phyloP scores from a whole-genome alignment of 2,113 vertebrate genomes.

The Urocynchramus pylzowi region DNA sequence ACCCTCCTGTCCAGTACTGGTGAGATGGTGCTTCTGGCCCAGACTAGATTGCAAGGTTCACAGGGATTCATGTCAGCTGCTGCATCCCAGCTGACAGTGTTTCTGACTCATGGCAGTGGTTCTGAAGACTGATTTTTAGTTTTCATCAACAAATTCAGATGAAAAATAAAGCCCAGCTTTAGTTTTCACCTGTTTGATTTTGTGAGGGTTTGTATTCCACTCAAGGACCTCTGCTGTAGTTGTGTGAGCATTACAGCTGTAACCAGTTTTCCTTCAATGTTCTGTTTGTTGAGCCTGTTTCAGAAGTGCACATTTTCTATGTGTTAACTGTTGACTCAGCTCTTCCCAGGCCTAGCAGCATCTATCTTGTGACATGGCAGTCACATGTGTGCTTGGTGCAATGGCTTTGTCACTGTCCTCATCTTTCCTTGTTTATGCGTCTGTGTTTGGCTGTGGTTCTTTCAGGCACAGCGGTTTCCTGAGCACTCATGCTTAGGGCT shows the following conservation, averaged over 20 bases:
- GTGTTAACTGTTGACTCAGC: not conserved
- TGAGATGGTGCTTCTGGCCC: not conserved
- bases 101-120: not conserved
- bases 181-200: not conserved
- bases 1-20: not conserved
- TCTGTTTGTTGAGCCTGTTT: not conserved
- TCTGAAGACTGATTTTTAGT: not conserved
- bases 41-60: not conserved
- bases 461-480: not conserved
- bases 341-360: not conserved
- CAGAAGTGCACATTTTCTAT: accelerated
- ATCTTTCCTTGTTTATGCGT: not conserved
- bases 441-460: not conserved
- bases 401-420: not conserved
- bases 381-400: accelerated
- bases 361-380: not conserved
- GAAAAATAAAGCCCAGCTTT: not conserved
- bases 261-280: not conserved
- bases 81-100: not conserved
- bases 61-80: not conserved
- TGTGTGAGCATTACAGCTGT: not conserved
- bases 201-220: not conserved
- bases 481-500: not conserved
- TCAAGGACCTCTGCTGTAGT: not conserved
- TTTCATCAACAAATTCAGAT: not conserved